Evolutionary conservation across 2,797 vertebrate genomes (phyloP).

Genomic region (Cuculus canorus): DNA sequence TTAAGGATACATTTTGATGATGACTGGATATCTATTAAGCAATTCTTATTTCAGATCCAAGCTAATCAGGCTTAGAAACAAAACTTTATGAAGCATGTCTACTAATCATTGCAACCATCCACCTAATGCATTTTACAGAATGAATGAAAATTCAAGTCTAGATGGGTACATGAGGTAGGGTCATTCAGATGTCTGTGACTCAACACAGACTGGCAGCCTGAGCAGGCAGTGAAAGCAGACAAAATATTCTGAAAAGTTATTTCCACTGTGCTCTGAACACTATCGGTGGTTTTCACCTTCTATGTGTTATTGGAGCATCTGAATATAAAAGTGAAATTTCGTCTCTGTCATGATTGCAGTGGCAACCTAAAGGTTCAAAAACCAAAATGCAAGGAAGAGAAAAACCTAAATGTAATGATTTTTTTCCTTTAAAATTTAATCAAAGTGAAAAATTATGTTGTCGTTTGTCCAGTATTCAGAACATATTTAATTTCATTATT

Average conservation of each 20-base stretch:
- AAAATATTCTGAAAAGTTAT: conserved; percentile 9
- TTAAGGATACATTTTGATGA: background rate
- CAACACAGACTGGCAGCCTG: background rate
- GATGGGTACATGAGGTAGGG: background rate
- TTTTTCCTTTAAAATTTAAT: background rate
- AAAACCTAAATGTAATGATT: background rate
- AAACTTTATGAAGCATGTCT: background rate
- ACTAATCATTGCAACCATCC: background rate
- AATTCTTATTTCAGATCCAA: background rate
- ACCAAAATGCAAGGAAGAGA: background rate
- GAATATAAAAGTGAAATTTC: background rate
- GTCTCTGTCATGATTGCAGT: background rate
- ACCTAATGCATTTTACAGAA: background rate
- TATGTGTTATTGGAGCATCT: background rate
- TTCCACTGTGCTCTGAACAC: background rate
- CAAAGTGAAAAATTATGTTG: background rate
- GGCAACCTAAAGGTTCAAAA: background rate
- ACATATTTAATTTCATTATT: background rate
- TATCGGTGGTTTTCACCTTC: background rate
- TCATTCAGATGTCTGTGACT: conserved; percentile 1
- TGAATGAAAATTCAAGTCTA: background rate
- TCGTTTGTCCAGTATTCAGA: background rate
- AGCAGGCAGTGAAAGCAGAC: background rate
- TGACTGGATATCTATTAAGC: background rate
- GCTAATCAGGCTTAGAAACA: background rate